phyloP scores from a whole-genome alignment of 2,797 vertebrate species.

The Varecia variegata region DNA sequence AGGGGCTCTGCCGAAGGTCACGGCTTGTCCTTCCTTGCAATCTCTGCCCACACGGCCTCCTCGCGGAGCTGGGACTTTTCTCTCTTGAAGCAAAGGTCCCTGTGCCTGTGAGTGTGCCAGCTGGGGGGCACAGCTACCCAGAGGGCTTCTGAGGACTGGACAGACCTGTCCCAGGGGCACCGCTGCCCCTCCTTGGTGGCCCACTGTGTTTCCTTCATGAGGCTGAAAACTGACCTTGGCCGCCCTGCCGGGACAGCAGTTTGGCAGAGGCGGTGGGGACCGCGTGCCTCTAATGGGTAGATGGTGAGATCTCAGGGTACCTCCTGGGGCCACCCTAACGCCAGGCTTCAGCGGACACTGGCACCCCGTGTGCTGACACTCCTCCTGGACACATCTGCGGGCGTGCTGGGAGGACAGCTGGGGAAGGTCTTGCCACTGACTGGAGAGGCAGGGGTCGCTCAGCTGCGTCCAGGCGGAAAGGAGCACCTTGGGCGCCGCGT shows the following conservation, averaged over 20 bases:
- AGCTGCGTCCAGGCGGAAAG: neutral
- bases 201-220: neutral
- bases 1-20: neutral
- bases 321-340: neutral
- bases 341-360: accelerated
- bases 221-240: neutral
- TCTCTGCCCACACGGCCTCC: neutral
- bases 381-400: neutral
- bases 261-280: neutral
- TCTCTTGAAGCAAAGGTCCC: neutral
- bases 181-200: neutral
- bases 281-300: accelerated
- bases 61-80: neutral
- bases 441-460: accelerated
- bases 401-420: neutral
- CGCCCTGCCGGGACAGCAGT: neutral
- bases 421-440: neutral
- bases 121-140: neutral
- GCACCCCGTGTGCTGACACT: neutral
- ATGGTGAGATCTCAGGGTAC: accelerated
- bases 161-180: accelerated
- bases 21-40: neutral
- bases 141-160: neutral
- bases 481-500: neutral
- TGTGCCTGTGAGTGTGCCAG: neutral